Base-by-base conservation (phyloP, 2,888 invertebrate species). In the Diadegma fenestrale region DNA sequence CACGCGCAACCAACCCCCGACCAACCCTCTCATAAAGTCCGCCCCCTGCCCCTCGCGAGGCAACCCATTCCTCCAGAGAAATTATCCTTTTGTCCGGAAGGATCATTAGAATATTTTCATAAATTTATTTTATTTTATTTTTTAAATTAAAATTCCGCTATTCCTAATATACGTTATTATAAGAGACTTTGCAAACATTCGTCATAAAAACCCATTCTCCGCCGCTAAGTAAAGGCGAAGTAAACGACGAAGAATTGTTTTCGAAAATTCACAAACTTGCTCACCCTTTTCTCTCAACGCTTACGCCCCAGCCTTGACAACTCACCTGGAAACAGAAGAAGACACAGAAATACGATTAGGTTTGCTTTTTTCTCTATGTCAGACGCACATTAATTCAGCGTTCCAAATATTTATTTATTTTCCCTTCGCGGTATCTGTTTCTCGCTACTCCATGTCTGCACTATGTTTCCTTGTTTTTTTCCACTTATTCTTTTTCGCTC, bases 21-120 rank as follows among this genome's bases (percentile, higher is more conserved):
- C 80, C 84, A 85, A 85, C 87, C 80, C 76, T 45, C 43, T 58
- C 66, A 26, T 76, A 82, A 69, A 45, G 66, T 80, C 72, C 37
- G 37, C 37, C 37, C 37, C 45, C 75, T 75, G 80, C 58, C n/a
- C 58, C 58, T 17, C 26, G 58, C 54, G 30, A 58, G 54, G 78
- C 33, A 69, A 78, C n/a, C 30, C 30, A 54, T 41, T 30, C 58
- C 77, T n/a, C 41, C 26, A 58, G 58, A 69, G 68, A 58, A 58
- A 69, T 68, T 54, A 58, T 58, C 43, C n/a, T 69, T 78, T 78
- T 69, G 30, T 58, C 12, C 43, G n/a, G 19, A 17, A 54, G 43
- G 68, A 68, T 63, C 63, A 33, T 63, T 63, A 66, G 30, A 66
- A 43, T 66, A 41, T 64, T 37, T 37, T 64, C 41, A 8, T 5